A percentile compares a stretch with the other conserved stretches of the same genome.
These are phyloP conservation scores for Origma solitaria DNA, from an alignment of 2,113 vertebrate species.

Conservation along the genomic window DNA sequence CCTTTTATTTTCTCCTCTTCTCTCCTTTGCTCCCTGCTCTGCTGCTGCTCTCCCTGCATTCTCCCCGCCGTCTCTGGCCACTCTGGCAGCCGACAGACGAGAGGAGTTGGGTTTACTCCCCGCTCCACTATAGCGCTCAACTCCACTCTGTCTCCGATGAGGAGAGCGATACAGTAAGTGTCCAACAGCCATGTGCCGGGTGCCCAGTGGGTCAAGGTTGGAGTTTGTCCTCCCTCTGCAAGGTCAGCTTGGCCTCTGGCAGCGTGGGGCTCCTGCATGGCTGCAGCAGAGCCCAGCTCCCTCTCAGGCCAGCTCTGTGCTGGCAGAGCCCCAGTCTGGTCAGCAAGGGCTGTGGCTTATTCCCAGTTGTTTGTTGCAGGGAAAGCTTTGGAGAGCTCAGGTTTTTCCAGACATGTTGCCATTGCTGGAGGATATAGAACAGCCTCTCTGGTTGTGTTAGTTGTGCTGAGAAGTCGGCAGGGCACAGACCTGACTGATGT, in stretches of 20 bases:
- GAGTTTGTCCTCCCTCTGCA: not conserved
- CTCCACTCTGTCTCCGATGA: constrained; percentile 88
- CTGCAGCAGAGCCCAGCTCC: not conserved
- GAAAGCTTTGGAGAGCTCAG: not conserved
- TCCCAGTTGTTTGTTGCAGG: not conserved
- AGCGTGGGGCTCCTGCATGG: not conserved
- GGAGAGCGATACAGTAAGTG: constrained; percentile 98
- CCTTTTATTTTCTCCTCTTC: constrained; percentile 75
- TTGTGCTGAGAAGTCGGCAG: not conserved
- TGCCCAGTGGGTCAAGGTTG: not conserved
- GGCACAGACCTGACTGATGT: not conserved
- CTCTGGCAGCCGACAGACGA: constrained; percentile 91
- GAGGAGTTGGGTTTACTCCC: constrained; percentile 99
- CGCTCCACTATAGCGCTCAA: constrained; percentile 94
- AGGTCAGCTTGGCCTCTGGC: not conserved
- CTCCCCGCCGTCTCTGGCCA: constrained; percentile 78
- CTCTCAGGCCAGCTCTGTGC: not conserved
- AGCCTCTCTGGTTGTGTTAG: not conserved
- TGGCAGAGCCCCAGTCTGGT: not conserved
- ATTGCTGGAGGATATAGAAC: not conserved
- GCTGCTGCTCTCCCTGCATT: constrained; percentile 78
- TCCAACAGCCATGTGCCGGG: not conserved
- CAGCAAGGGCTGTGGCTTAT: not conserved
- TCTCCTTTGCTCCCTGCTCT: constrained; percentile 63
- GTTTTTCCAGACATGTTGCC: not conserved